These are phyloP conservation scores for Synodontis membranacea DNA, from an alignment of 2,113 vertebrate species.

Conservation along the genomic window DNA sequence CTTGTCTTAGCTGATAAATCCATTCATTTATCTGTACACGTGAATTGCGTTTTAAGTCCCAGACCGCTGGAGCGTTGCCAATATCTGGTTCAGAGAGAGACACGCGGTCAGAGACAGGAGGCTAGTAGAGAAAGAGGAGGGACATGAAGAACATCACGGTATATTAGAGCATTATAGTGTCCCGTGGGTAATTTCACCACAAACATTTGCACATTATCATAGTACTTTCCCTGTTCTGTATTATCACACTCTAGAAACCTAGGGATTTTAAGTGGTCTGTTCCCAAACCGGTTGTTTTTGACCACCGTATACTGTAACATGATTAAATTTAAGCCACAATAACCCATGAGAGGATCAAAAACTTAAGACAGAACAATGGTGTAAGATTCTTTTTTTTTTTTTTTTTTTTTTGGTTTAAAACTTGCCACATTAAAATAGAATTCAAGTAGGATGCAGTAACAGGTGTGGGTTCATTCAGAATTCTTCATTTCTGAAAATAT, in stretches of 20 bases:
- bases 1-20: slow-evolving; percentile 55
- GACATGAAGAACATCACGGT: neutral
- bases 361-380: neutral
- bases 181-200: neutral
- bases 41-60: slow-evolving; percentile 46
- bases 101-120: neutral
- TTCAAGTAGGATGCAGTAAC: neutral
- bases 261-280: neutral
- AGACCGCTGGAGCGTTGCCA: slow-evolving; percentile 46
- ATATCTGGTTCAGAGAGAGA: neutral
- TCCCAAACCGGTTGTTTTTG: neutral
- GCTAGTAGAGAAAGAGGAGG: neutral
- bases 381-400: too few relatives aligned
- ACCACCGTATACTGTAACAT: neutral
- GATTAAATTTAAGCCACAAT: neutral
- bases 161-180: neutral
- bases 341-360: neutral
- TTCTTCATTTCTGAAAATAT: neutral
- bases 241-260: neutral
- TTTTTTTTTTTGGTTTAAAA: neutral
- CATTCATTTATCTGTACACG: slow-evolving; percentile 51
- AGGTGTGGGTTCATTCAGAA: neutral
- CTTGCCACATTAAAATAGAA: neutral
- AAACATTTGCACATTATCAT: neutral
- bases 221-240: neutral